phyloP scores from a whole-genome alignment of 2,797 vertebrate species.

The Picus viridis region DNA sequence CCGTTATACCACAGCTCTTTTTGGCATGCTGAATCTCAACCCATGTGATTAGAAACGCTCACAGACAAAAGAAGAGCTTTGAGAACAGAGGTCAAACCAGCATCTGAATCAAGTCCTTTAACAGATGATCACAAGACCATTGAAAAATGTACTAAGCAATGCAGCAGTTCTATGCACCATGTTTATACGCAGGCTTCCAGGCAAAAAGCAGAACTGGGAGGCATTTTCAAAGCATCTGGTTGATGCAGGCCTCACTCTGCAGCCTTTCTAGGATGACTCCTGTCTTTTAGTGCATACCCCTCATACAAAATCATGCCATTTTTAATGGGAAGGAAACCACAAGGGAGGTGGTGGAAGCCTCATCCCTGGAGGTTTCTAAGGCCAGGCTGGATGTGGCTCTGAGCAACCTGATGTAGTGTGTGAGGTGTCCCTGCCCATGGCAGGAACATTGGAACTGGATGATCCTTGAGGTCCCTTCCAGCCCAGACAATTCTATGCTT shows the following conservation, averaged over 20 bases:
- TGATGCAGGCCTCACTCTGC: not conserved
- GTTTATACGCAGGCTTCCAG: conserved; percentile 48
- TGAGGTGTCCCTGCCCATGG: too few species aligned
- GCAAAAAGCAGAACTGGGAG: conserved; percentile 1
- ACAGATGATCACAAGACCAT: conserved; percentile 65
- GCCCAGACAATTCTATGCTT: too few species aligned
- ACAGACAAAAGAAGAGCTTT: conserved; percentile 60
- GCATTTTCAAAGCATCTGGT: conserved; percentile 30
- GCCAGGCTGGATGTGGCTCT: too few species aligned
- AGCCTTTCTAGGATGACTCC: not conserved
- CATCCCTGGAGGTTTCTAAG: too few species aligned
- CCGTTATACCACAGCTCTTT: conserved; percentile 55
- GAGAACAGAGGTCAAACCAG: conserved; percentile 63
- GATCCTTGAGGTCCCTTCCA: too few species aligned
- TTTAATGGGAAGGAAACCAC: not conserved
- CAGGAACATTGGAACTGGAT: too few species aligned
- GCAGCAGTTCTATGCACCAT: not conserved
- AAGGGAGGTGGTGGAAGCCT: not conserved
- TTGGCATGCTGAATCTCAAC: conserved; percentile 64
- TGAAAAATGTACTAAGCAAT: conserved; percentile 61
- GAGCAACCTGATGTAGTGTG: too few species aligned
- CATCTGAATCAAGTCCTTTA: conserved; percentile 68
- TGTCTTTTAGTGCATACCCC: not conserved
- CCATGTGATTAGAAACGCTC: conserved; percentile 72
- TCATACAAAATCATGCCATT: not conserved